phyloP scores from a whole-genome alignment of 2,888 invertebrate species.

The Cylloceria caligata region DNA sequence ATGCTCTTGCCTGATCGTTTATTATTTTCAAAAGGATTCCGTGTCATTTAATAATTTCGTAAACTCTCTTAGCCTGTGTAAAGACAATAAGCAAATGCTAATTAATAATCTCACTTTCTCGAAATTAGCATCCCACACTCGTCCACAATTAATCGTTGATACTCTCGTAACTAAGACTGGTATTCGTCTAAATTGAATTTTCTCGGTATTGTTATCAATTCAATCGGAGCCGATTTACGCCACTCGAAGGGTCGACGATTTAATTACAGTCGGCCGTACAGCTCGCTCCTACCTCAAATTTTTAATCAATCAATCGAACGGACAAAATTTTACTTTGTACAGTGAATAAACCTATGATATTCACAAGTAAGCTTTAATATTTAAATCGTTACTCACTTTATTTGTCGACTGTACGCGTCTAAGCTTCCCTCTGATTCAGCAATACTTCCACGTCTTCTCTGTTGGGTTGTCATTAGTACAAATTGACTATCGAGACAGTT shows the following conservation, averaged over 20 bases:
- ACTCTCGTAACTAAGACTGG: background rate
- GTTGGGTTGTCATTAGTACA: constrained; percentile 14
- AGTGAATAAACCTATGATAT: background rate
- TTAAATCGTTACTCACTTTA: background rate
- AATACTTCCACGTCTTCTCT: constrained; percentile 27
- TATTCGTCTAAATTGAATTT: constrained; percentile 12
- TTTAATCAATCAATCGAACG: constrained; percentile 1
- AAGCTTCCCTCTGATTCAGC: constrained; percentile 13
- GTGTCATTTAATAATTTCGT: constrained; percentile 20
- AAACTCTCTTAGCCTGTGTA: constrained; percentile 71
- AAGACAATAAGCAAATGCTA: constrained; percentile 78
- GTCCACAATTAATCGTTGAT: constrained; percentile 16
- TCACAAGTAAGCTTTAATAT: constrained; percentile 10
- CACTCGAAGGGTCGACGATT: constrained; percentile 26
- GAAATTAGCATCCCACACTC: constrained; percentile 33
- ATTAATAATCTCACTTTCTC: constrained; percentile 71
- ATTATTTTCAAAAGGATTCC: constrained; percentile 9
- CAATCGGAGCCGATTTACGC: constrained; percentile 10
- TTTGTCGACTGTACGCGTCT: background rate
- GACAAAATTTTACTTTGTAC: background rate
- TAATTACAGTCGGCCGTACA: background rate
- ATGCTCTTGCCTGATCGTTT: constrained; percentile 33
- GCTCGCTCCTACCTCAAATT: constrained; percentile 16
- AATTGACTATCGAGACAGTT: constrained; percentile 4
- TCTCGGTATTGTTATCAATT: background rate